Evolutionary conservation across 2,888 invertebrate genomes (phyloP).

Genomic region (Leucania comma): DNA sequence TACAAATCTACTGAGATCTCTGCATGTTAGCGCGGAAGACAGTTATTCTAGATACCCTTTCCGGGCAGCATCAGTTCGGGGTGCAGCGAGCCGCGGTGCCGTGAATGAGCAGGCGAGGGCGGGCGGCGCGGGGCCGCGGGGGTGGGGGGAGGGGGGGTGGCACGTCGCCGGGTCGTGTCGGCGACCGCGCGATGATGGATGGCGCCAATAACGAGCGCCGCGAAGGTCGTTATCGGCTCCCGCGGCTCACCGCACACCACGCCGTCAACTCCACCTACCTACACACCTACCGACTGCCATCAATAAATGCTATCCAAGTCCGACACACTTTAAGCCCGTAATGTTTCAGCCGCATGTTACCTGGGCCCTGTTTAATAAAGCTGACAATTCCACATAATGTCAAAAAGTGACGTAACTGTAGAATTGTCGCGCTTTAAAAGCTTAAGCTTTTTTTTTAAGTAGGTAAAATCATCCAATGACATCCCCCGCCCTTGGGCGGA

Average conservation of each 20-base stretch:
- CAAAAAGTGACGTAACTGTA: too few species aligned
- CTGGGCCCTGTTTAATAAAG: too few species aligned
- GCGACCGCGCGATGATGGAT: conserved; percentile 82
- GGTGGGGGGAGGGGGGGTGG: conserved; percentile 11
- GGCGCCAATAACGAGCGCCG: conserved; percentile 81
- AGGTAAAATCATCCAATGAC: too few species aligned
- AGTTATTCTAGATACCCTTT: neutral
- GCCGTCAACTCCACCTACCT: neutral
- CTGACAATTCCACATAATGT: too few species aligned
- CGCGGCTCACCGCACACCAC: conserved; percentile 20
- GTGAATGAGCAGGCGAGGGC: conserved; percentile 37
- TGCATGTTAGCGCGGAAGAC: neutral
- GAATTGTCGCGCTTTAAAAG: too few species aligned
- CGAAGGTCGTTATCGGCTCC: conserved; percentile 66
- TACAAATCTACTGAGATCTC: neutral
- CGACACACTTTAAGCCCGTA: neutral
- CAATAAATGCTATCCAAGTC: neutral
- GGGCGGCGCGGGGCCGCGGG: conserved; percentile 17
- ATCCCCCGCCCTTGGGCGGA: too few species aligned
- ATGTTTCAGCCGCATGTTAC: neutral
- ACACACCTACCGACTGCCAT: neutral
- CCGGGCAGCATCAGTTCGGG: neutral
- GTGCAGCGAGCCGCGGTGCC: conserved; percentile 1
- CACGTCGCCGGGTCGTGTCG: conserved; percentile 59
- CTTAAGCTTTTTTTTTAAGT: too few species aligned